A percentile compares a stretch with the other conserved stretches of the same genome.
These are phyloP conservation scores for Hystrix brachyura DNA, from an alignment of 2,113 vertebrate genomes.

Conservation along the genomic window DNA sequence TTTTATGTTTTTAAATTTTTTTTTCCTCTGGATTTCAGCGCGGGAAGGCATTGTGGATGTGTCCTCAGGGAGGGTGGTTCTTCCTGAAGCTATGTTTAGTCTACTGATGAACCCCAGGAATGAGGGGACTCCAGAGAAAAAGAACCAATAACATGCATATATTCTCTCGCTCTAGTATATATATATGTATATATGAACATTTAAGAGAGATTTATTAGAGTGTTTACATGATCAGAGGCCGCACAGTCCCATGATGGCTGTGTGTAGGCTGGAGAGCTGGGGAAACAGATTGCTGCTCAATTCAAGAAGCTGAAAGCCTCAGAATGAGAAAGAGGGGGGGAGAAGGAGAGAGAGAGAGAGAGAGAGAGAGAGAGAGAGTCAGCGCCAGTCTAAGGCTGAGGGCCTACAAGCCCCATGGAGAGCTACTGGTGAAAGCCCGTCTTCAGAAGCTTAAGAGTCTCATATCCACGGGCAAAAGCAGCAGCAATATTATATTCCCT, in stretches of 20 bases:
- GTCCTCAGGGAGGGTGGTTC: background rate
- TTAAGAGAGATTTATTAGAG: background rate
- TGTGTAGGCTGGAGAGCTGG: background rate
- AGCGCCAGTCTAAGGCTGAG: background rate
- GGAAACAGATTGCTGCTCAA: background rate
- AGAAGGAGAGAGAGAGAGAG: background rate
- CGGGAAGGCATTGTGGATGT: background rate
- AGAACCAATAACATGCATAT: background rate
- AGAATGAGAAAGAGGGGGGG: background rate
- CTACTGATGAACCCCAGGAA: background rate
- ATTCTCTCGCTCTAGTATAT: background rate
- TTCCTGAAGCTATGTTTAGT: background rate
- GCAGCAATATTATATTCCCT: background rate
- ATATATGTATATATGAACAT: background rate
- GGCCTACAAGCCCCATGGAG: background rate
- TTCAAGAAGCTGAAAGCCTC: background rate
- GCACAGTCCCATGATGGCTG: background rate
- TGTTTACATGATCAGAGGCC: too few relatives aligned
- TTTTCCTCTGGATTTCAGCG: background rate
- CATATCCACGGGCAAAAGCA: background rate
- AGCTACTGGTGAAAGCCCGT: background rate
- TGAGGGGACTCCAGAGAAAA: background rate
- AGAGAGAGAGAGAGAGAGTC: background rate
- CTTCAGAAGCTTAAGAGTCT: background rate
- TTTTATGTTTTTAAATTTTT: background rate